Evolutionary conservation across 2,888 invertebrate species (phyloP).

Genomic region (Vesta saturnalis): DNA sequence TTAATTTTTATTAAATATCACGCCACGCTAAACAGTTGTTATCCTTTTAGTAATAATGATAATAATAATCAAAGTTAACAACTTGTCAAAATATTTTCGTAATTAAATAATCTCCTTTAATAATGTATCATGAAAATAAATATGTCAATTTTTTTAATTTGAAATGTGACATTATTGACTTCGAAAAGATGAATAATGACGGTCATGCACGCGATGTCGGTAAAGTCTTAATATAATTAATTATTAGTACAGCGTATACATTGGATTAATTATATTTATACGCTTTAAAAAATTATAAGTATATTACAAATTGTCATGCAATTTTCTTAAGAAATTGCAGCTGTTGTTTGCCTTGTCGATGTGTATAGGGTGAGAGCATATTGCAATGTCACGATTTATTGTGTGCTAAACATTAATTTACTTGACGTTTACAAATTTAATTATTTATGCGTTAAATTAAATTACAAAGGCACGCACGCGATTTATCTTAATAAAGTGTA

Average conservation of each 20-base stretch:
- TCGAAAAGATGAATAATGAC: not conserved
- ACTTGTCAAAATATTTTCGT: not conserved
- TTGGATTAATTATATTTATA: not conserved
- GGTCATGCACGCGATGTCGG: not conserved
- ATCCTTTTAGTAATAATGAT: not conserved
- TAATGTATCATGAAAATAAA: too few relatives aligned
- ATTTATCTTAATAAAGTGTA: too few relatives aligned
- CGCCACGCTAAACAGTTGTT: too few relatives aligned
- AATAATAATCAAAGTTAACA: too few relatives aligned
- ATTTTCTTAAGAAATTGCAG: too few relatives aligned
- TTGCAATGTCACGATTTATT: slow-evolving; percentile 1
- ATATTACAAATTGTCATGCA: not conserved
- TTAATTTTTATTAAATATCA: too few relatives aligned
- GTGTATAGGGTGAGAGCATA: not conserved
- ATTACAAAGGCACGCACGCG: not conserved
- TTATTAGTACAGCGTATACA: not conserved
- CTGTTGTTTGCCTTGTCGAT: slow-evolving; percentile 1
- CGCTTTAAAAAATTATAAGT: too few relatives aligned
- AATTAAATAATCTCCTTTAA: too few relatives aligned
- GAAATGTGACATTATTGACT: not conserved
- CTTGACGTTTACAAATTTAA: not conserved
- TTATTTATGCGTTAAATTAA: not conserved
- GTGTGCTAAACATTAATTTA: not conserved
- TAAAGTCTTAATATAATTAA: not conserved
- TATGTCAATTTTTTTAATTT: slow-evolving; percentile 1